These are phyloP conservation scores for Coreius guichenoti DNA, from an alignment of 2,797 vertebrate genomes.

Conservation along the genomic window DNA sequence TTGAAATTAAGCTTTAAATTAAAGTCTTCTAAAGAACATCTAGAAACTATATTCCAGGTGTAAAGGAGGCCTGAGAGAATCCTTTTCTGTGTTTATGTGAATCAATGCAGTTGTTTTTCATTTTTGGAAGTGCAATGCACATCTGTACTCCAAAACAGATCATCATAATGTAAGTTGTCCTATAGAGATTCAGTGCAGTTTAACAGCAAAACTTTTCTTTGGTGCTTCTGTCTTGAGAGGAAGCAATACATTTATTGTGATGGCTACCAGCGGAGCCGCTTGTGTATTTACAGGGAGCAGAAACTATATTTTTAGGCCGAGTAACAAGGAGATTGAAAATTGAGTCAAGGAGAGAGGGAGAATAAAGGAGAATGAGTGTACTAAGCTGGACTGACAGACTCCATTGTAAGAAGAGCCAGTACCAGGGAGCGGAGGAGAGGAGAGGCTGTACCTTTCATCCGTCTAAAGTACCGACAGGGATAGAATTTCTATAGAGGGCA, in stretches of 20 bases:
- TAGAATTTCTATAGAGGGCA: slow-evolving; percentile 68
- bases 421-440: slow-evolving; percentile 41
- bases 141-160: neutral
- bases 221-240: neutral
- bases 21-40: neutral
- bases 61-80: slow-evolving; percentile 17
- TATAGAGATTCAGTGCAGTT: slow-evolving; percentile 22
- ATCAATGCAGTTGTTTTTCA: neutral
- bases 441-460: slow-evolving; percentile 52
- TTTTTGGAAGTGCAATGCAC: neutral
- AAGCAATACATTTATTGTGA: slow-evolving; percentile 38
- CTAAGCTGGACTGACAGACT: slow-evolving; percentile 50
- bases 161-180: slow-evolving; percentile 8
- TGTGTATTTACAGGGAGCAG: slow-evolving; percentile 36
- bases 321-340: slow-evolving; percentile 44
- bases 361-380: slow-evolving; percentile 49
- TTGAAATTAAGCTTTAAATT: neutral
- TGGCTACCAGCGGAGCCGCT: neutral
- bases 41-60: neutral
- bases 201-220: slow-evolving; percentile 22
- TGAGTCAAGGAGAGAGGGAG: slow-evolving; percentile 43
- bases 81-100: neutral
- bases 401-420: slow-evolving; percentile 50
- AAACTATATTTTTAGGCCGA: slow-evolving; percentile 33
- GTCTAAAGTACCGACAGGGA: slow-evolving; percentile 58